Evolutionary conservation across 2,888 invertebrate genomes (phyloP), one percentile per base, ranked within the genome.

Genomic region (Cheilosia scutellata): DNA sequence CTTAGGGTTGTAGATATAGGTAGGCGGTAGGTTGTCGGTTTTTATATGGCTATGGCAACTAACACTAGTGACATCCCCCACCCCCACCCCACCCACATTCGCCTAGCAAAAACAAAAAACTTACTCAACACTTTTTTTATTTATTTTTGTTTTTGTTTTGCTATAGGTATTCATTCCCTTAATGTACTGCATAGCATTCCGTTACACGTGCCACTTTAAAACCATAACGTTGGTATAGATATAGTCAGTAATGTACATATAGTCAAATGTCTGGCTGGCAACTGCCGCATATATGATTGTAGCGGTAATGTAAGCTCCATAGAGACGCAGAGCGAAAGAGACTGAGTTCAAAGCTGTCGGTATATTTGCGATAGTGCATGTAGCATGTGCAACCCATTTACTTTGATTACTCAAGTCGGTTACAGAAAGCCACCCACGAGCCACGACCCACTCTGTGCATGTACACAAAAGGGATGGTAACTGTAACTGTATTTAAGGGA

Each of bases 111-210:
- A 55, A 51, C n/a, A 71, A 44, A 60, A 60, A 51, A 74, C 42
- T 40, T 74, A 78, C 51, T 47, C 51, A 37, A 77, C 62, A 44
- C 7, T 58, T 66, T 68, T 83, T 63, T 51, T 16, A 47, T 33
- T 9, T 53, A 42, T 40, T 11, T 40, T 31, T 6, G 31, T 31
- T 31, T 37, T 33, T 74, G 53, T 53, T 71, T 55, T 80, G 72
- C 76, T 53, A 80, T 20, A 20, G 20, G 20, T 20, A 20, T 77
- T 80, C 76, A 86, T 86, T 82, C 86, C 80, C 82, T 82, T 86
- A 86, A 86, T 86, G 86, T 77, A 86, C 82, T 80, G 86, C 76
- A 86, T 82, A 60, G 86, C 44, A 86, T 82, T 86, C 76, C 72
- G 82, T 86, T 86, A 86, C 86, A 86, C 86, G 86, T 86, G 86